Percentiles rank a stretch among this genome's conserved stretches.
These are phyloP conservation scores for Palythoa caribaeorum DNA, from an alignment of 92 coral and sea anemone species.

Conservation along the genomic window DNA sequence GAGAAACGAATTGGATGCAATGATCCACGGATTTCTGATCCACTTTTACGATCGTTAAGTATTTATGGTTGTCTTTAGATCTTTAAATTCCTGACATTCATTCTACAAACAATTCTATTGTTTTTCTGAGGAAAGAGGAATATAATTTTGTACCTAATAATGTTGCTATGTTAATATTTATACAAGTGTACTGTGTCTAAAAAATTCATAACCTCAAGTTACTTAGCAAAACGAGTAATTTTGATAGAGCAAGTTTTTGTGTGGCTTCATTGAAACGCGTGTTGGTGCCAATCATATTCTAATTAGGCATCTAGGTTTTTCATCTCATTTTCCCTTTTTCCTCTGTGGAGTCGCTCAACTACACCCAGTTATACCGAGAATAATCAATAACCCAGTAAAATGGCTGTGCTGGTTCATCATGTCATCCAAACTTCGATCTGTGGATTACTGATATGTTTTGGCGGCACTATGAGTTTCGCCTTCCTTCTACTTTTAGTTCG, in stretches of 20 bases:
- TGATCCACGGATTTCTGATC: too few species aligned
- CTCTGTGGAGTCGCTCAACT: background rate
- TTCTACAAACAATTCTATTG: too few species aligned
- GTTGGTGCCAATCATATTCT: background rate
- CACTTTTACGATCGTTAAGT: too few species aligned
- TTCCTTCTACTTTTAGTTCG: constrained; percentile 31
- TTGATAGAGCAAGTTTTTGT: background rate
- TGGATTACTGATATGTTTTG: background rate
- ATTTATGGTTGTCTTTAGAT: too few species aligned
- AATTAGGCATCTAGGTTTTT: background rate
- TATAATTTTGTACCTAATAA: too few species aligned
- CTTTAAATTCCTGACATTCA: too few species aligned
- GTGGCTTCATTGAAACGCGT: background rate
- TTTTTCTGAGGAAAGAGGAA: too few species aligned
- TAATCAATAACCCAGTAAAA: background rate
- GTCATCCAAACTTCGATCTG: background rate
- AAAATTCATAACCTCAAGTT: too few species aligned
- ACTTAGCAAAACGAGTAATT: background rate
- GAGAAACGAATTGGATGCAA: too few species aligned
- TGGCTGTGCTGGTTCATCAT: background rate
- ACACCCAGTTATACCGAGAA: background rate
- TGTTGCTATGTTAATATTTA: too few species aligned
- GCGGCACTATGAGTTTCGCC: constrained; percentile 1
- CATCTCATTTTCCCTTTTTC: background rate
- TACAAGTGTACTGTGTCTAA: too few species aligned